These are phyloP conservation scores for Motacilla alba DNA, from an alignment of 2,113 vertebrate species.

Conservation along the genomic window DNA sequence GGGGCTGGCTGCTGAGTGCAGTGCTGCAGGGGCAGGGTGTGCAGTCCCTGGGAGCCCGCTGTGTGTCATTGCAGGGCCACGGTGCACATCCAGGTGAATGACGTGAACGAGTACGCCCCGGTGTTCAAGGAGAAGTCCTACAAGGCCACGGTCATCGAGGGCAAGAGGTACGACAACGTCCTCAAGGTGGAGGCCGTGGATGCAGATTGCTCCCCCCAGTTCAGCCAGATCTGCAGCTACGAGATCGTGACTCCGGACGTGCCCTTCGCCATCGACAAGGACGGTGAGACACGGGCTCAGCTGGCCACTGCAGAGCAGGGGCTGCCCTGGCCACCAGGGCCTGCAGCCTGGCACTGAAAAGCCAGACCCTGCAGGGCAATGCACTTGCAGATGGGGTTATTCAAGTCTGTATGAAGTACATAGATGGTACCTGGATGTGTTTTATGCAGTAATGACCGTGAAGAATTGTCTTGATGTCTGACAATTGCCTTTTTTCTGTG, in stretches of 20 bases:
- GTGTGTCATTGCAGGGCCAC: slow-evolving; percentile 78
- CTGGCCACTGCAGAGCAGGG: accelerated
- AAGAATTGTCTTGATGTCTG: background rate
- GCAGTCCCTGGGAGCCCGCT: background rate
- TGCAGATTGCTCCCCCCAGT: slow-evolving; percentile 96
- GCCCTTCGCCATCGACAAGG: slow-evolving; percentile 92
- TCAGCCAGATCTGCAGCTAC: slow-evolving; percentile 97
- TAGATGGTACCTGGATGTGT: background rate
- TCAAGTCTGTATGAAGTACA: background rate
- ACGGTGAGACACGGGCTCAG: slow-evolving; percentile 75
- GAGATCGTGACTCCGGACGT: slow-evolving; percentile 93
- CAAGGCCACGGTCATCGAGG: slow-evolving; percentile 88
- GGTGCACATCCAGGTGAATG: slow-evolving; percentile 96
- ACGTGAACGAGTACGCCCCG: slow-evolving; percentile 92
- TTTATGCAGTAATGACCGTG: background rate
- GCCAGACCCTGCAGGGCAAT: background rate
- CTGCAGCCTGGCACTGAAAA: background rate
- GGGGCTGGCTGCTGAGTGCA: background rate
- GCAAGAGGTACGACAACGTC: slow-evolving; percentile 85
- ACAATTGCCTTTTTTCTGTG: background rate
- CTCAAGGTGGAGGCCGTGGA: slow-evolving; percentile 92
- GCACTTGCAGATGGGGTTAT: background rate
- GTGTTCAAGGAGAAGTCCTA: slow-evolving; percentile 97
- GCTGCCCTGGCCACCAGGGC: background rate
- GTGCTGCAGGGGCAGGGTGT: background rate